Evolutionary conservation across 2,113 vertebrate species (phyloP), one percentile per base, ranked within the genome.

Genomic region (Grantiella picta): DNA sequence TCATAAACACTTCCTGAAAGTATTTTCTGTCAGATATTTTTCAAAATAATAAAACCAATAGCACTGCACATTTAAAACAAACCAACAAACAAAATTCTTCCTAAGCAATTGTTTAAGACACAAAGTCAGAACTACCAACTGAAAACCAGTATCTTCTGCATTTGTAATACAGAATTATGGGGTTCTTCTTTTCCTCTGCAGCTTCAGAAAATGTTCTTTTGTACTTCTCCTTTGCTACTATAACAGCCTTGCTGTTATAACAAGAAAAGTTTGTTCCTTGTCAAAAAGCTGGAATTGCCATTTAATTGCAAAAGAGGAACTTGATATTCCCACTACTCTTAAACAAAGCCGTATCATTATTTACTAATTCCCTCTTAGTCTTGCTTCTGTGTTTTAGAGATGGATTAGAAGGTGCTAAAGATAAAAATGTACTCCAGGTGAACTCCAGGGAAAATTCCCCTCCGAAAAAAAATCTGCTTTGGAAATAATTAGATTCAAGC

Each of bases 291-390:
- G 93, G 38, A 90, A 84, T 94, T 89, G 56, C 18, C 71, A 94
- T 96, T 92, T 81, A 56, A 94, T 90, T 83, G 49, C 12, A 53
- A 75, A 83, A 66, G 56, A 83, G 49, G 69, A 96, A 96, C 11
- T 57, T 33, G 40, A 93, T 96, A 96, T 83, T 91, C 96, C 95
- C 94, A 90, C 52, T 81, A 76, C 47, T 83, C 72, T 86, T 83
- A 31, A 80, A 78, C 68, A 88, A 92, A 96, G 29, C 90, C 25
- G 2, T 86, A 40, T 42, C 5, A 1, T 56, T 93, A 93, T 92
- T 96, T 94, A 94, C 64, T 96, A 96, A 94, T 93, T 93, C 90
- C 73, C 31, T 86, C 72, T 88, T 82, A 95, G 65, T 71, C 64
- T 64, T 75, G 16, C 64, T 94, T 78, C 64, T 78, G 44, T 81